A percentile compares a stretch with the other conserved stretches of the same genome.
Conservation (phyloP, 2,113 vertebrate species). For the Eolophus roseicapilla region DNA sequence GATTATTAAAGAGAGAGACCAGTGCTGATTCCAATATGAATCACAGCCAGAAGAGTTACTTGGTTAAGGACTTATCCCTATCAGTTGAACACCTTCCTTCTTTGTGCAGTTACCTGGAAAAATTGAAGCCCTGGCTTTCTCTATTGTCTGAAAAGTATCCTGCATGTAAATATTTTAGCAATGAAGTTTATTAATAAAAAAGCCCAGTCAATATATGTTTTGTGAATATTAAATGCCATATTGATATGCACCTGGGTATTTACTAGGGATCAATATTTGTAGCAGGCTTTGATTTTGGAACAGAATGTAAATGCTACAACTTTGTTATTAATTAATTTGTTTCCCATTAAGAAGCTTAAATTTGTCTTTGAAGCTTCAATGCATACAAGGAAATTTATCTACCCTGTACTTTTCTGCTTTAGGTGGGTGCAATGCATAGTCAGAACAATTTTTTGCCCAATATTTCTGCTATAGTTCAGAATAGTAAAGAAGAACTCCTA, state of each 20-base stretch:
- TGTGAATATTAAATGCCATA: background rate
- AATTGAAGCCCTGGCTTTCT: background rate
- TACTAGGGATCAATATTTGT: background rate
- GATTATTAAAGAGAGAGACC: background rate
- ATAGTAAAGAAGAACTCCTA: background rate
- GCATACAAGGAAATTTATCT: background rate
- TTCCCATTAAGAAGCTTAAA: background rate
- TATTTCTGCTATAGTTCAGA: background rate
- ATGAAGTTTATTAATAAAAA: background rate
- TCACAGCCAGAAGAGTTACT: background rate
- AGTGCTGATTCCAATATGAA: background rate
- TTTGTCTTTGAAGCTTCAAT: background rate
- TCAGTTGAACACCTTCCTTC: background rate
- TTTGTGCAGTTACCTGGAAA: background rate
- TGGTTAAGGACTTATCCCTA: background rate
- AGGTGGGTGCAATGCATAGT: background rate
- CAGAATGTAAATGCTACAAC: background rate
- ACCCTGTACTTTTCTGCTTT: background rate
- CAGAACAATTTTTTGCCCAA: background rate
- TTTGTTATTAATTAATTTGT: background rate
- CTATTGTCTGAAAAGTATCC: background rate
- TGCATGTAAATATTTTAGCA: background rate
- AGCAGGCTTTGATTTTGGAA: background rate
- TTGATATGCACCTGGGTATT: background rate
- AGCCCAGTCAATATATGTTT: background rate